Evolutionary conservation across 2,797 vertebrate species (phyloP).

Genomic region (Pterois miles): DNA sequence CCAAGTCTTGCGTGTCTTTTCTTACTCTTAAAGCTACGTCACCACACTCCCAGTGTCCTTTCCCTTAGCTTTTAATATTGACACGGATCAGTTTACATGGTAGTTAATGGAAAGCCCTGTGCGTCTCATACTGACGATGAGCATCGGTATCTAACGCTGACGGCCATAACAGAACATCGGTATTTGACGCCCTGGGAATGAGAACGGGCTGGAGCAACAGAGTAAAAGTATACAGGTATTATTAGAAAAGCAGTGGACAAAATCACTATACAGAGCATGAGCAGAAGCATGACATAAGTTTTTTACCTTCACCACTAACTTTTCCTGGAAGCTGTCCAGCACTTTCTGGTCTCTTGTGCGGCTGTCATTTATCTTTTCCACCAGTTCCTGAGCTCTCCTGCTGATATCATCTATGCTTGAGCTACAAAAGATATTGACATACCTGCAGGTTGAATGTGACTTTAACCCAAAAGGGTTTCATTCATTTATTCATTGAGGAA

Average conservation of each 20-base stretch:
- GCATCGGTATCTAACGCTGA: too few species aligned
- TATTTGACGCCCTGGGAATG: too few species aligned
- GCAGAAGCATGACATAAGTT: background rate
- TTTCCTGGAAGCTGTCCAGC: slow-evolving; percentile 65
- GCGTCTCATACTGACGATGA: too few species aligned
- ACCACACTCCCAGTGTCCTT: too few species aligned
- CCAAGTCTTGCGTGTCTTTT: too few species aligned
- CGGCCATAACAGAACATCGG: too few species aligned
- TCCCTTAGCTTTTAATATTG: too few species aligned
- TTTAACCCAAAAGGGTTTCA: background rate
- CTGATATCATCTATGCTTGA: slow-evolving; percentile 55
- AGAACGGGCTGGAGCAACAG: too few species aligned
- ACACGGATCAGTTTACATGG: too few species aligned
- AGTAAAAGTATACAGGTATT: too few species aligned
- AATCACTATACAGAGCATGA: too few species aligned
- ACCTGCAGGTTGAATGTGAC: background rate
- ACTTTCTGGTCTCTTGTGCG: slow-evolving; percentile 65
- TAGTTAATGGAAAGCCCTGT: background rate
- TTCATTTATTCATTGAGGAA: background rate
- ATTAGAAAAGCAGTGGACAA: background rate
- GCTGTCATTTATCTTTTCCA: slow-evolving; percentile 64
- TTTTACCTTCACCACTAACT: slow-evolving; percentile 63
- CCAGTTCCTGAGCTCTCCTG: slow-evolving; percentile 50
- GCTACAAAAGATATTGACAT: slow-evolving; percentile 11
- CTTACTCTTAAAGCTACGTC: too few species aligned